Evolutionary conservation across 1,140 invertebrate species (phyloP), one percentile per base, ranked within the genome.

Genomic region (Aphidius gifuensis): DNA sequence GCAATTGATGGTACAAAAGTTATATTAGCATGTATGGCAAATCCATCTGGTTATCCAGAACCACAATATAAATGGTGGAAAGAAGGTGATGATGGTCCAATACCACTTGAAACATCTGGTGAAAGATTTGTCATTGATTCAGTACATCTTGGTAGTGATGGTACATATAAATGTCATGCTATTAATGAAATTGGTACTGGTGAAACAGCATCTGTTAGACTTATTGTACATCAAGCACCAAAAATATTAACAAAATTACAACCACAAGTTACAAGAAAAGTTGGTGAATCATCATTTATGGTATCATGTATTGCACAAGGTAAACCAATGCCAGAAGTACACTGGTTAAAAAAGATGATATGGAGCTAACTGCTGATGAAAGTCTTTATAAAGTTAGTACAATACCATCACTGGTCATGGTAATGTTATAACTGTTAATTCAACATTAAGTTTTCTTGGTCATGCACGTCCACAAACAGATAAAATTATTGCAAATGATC

Each of bases 41-140:
- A 87, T 64, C 93, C 94, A 0, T 89, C 92, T 0, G 94, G 94
- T 9, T 95, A 92, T 86, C 94, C 94, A 0, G 87, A 88, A 38
- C 92, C 94, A 0, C 88, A 92, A 62, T 96, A 92, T 74, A 84
- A 90, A 49, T 95, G 93, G 93, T 94, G 93, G 84, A 86, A 88
- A 53, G 88, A 92, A 67, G 84, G 84, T n/a, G 86, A 88, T 6
- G 85, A 84, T 4, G 85, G 84, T 79, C 39, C 76, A 74, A 74
- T 84, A 6, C 85, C 84, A 6, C 86, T 88, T 6, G 79, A 91
- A 1, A 87, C 87, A 2, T 86, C 87, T n/a, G 91, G 92, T 1
- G 85, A 87, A 1, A 90, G 90, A 65, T 94, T 94, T 71, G 92
- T 91, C 42, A 95, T 97, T 68, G 85, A 88, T 1, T 88, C 88